These are phyloP conservation scores for Ateles fusciceps DNA, from an alignment of 2,797 vertebrate species.

Conservation along the genomic window DNA sequence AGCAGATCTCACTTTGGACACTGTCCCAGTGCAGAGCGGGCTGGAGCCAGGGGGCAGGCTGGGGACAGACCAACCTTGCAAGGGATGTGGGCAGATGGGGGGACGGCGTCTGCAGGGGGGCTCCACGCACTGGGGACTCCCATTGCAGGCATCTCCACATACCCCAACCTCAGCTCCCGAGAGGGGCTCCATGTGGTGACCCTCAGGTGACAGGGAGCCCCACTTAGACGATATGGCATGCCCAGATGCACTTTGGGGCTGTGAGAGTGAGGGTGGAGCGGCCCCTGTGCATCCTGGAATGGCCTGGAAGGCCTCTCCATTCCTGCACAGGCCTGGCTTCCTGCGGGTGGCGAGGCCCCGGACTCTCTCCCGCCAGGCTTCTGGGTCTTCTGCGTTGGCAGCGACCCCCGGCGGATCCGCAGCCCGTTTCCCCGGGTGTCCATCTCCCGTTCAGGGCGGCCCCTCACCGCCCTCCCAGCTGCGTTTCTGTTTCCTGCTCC, in stretches of 20 bases:
- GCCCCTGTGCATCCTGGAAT: background rate
- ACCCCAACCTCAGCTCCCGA: background rate
- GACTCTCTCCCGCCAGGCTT: background rate
- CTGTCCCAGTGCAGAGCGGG: background rate
- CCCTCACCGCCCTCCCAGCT: background rate
- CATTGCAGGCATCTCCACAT: background rate
- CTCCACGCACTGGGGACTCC: background rate
- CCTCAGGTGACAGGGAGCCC: background rate
- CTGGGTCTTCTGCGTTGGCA: too few species aligned
- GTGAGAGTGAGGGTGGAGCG: background rate
- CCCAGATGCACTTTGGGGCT: fast-evolving
- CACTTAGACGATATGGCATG: background rate
- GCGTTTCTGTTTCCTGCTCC: background rate
- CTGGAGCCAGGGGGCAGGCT: background rate
- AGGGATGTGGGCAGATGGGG: background rate
- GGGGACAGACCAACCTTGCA: background rate
- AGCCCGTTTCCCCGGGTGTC: fast-evolving
- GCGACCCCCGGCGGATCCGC: fast-evolving
- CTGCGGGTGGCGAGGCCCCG: fast-evolving
- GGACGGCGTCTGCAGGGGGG: fast-evolving
- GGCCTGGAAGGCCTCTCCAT: background rate
- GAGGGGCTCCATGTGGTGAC: background rate
- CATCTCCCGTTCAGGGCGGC: fast-evolving
- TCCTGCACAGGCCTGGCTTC: background rate
- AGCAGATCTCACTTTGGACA: background rate